Evolutionary conservation across 2,113 vertebrate genomes (phyloP), one percentile per base, ranked within the genome.

Genomic region (Mionectes macconnelli): DNA sequence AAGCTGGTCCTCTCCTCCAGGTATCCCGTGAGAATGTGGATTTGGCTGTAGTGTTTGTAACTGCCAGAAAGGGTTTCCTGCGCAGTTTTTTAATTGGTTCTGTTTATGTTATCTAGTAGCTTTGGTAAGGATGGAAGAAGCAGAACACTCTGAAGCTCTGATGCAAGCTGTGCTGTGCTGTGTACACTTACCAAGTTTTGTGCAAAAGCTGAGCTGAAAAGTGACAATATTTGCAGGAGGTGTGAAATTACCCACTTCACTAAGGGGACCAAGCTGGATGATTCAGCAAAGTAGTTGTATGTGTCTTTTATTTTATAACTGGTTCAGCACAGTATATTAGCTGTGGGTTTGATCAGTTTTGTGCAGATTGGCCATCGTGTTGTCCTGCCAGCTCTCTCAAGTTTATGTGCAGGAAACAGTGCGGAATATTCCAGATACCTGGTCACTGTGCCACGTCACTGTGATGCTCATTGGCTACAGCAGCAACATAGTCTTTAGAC

Each of bases 341-440:
- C 18, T 63, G 6, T 7, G 14, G 5, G 23, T 66, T 67, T 77
- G 7, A 56, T 70, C 31, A 42, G 13, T 55, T 84, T 59, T 84
- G 20, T 69, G 23, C 56, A 37, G 14, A 22, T 47, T 42, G 13
- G 11, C 35, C 3, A 8, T 63, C 0, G 0, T 22, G 7, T 17
- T 89, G 25, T 73, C 20, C 22, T 49, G 13, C 14, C n/a, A n/a
- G 23, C 14, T 70, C 18, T 68, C 35, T 19, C 12, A 56, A 12
- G 8, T 59, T 50, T 2, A 1, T 50, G 24, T 69, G 40, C 25
- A 7, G 33, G 22, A 67, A 89, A 47, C 33, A 14, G 19, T 28
- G 24, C 20, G 27, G 33, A 60, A 11, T 67, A 20, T 9, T 92
- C 8, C 9, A 12, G 23, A 8, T 49, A 37, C 2, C 4, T 31